Conservation (phyloP, 2,888 invertebrate genomes). For the Agapostemon virescens region DNA sequence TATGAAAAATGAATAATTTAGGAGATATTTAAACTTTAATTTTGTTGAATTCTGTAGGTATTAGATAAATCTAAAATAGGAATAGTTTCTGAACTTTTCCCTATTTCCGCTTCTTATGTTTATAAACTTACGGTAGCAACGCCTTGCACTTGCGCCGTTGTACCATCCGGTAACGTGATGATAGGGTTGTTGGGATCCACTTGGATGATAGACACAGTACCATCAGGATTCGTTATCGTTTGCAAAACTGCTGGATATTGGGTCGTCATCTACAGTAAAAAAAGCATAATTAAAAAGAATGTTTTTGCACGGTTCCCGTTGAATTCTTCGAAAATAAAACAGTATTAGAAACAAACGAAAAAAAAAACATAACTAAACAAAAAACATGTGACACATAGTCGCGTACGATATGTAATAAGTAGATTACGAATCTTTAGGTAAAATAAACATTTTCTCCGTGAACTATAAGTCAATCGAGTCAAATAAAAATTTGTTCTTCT, state of each 20-base stretch:
- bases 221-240: slow-evolving; percentile 97
- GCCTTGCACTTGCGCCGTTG: slow-evolving; percentile 95
- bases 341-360: slow-evolving; percentile 6
- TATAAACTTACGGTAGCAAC: slow-evolving; percentile 84
- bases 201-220: slow-evolving; percentile 97
- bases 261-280: slow-evolving; percentile 81
- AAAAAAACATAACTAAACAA: background rate
- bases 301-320: background rate
- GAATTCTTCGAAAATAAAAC: background rate
- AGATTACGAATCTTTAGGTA: background rate
- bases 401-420: slow-evolving; percentile 30
- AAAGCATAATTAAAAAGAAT: background rate
- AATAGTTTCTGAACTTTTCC: too few relatives aligned
- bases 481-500: too few relatives aligned
- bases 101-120: background rate
- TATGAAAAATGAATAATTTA: too few relatives aligned
- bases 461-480: too few relatives aligned
- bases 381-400: background rate
- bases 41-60: too few relatives aligned
- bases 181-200: slow-evolving; percentile 96
- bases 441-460: too few relatives aligned
- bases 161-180: slow-evolving; percentile 96
- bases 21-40: too few relatives aligned
- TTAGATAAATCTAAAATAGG: too few relatives aligned
- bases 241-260: slow-evolving; percentile 95